These are phyloP conservation scores for Saxidomus purpurata DNA, from an alignment of 1,140 invertebrate genomes.

Conservation along the genomic window DNA sequence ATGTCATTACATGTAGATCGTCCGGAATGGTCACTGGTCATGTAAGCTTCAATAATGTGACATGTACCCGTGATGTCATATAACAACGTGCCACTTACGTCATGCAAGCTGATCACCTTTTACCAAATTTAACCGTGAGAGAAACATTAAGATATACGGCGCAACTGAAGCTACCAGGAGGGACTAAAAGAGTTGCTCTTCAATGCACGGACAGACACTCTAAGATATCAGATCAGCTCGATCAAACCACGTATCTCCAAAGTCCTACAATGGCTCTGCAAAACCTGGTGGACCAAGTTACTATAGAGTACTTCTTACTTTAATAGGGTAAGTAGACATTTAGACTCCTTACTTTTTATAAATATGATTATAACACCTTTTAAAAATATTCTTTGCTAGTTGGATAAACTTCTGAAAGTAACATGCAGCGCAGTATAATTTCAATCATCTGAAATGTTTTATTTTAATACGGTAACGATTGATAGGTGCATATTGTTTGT, in stretches of 20 bases:
- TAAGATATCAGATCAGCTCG: not conserved
- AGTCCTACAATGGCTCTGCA: not conserved
- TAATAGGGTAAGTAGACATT: constrained; percentile 59
- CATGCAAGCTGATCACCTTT: constrained; percentile 76
- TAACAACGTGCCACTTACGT: constrained; percentile 75
- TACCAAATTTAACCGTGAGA: constrained; percentile 77
- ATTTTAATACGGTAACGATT: no score
- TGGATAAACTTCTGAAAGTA: no score
- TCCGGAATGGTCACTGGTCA: constrained; percentile 69
- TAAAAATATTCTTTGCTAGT: no score
- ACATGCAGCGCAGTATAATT: no score
- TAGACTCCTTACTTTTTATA: no score
- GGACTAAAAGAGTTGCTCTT: constrained; percentile 46
- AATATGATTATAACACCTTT: no score
- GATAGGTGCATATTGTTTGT: no score
- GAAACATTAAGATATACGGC: constrained; percentile 78
- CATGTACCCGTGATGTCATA: constrained; percentile 67
- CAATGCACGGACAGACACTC: constrained; percentile 38
- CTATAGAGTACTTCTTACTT: constrained; percentile 50
- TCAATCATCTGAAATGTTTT: no score
- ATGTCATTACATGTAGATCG: constrained; percentile 74
- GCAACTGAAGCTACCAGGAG: constrained; percentile 71
- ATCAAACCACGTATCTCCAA: not conserved
- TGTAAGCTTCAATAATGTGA: constrained; percentile 62
- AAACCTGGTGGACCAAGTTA: constrained; percentile 36